Base-by-base conservation (phyloP, 2,888 invertebrate genomes). In the Deilephila porcellus region DNA sequence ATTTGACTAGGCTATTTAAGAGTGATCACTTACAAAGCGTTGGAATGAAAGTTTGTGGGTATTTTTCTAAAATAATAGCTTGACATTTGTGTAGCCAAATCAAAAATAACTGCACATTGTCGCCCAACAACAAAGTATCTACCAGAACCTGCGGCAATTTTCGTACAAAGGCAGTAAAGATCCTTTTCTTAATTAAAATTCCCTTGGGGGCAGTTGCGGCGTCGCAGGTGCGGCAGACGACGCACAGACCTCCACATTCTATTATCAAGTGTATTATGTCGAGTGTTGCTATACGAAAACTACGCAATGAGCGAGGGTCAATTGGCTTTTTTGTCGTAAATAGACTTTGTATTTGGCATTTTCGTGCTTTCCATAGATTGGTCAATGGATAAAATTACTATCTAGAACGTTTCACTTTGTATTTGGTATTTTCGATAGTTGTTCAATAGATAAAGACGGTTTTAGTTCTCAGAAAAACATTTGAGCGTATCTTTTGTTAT, bases 101-200 rank as follows among this genome's bases (percentile, higher is more conserved):
- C 60, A 20, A 20, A 60, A 20, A 62, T 17, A 62, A 11, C 1
- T 17, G 4, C 17, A 19, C 11, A 32, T 62, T 17, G 62, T 62
- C 11, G 4, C 3, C 14, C 19, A 19, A 62, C 8, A 32, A 32
- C 45, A 17, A 62, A 32, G 32, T 6, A 62, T 19, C 20, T 4
- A 32, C 3, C 19, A 19, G 11, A 32, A 17, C 6, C 17, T 34
- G 14, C 29, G 6, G 17, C 14, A 25, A 14, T 19, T 62, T 62
- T 32, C 64, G 20, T 8, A 45, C 37, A 64, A 20, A 37, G n/a
- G 8, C 45, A 45, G 20, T 45, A 64, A 62, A 37, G 37, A 64
- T 11, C 20, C 20, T 63, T 34, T 34, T 63, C 34, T 64, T 64
- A 64, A 64, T 64, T 64, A 64, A 64, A 64, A 64, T 45, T 64